Evolutionary conservation across 2,888 invertebrate genomes (phyloP).

Genomic region (Podotricha telesiphe): DNA sequence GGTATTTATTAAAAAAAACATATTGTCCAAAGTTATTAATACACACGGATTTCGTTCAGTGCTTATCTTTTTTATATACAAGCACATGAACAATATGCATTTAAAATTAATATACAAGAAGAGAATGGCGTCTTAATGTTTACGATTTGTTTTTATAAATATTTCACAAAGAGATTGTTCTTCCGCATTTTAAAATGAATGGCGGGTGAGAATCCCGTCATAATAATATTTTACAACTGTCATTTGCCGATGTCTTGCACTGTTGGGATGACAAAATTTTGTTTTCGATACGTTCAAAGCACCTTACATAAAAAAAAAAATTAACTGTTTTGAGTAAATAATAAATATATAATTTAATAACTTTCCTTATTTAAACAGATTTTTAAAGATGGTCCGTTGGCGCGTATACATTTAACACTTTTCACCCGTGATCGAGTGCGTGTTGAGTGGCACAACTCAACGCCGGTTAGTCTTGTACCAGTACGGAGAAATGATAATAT

Average conservation of each 20-base stretch:
- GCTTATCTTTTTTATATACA: neutral
- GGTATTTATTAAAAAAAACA: too few species aligned
- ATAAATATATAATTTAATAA: too few species aligned
- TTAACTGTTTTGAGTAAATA: too few species aligned
- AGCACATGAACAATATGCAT: neutral
- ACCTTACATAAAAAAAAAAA: too few species aligned
- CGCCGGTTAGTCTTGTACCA: too few species aligned
- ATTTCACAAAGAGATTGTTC: constrained; percentile 1
- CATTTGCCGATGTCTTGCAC: neutral
- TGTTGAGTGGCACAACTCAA: too few species aligned
- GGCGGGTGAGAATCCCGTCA: neutral
- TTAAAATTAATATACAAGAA: constrained; percentile 1
- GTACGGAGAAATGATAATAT: too few species aligned
- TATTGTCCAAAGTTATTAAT: neutral
- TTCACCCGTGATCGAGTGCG: too few species aligned
- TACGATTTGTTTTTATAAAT: neutral
- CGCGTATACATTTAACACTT: too few species aligned
- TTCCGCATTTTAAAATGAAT: constrained; percentile 2
- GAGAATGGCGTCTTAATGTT: neutral
- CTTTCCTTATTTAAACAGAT: too few species aligned
- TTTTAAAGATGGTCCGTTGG: too few species aligned
- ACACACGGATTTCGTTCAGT: neutral
- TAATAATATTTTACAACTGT: constrained; percentile 5
- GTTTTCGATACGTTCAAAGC: neutral
- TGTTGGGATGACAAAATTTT: neutral